Conservation (phyloP, 2,797 vertebrate genomes). For the Sebastes minor region DNA sequence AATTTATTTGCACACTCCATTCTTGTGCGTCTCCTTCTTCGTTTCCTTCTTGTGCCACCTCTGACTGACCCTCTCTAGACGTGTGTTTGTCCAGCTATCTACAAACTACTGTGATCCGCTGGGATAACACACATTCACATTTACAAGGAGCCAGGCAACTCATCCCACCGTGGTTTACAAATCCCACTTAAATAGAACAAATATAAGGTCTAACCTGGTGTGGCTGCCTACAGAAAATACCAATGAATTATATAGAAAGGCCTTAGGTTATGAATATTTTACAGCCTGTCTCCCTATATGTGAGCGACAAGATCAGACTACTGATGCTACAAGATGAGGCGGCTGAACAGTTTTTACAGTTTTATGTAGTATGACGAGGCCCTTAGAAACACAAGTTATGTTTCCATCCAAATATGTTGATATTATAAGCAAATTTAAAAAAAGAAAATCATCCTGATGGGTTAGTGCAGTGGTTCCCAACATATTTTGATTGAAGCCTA, state of each 20-base stretch:
- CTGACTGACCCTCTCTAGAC: slow-evolving; percentile 39
- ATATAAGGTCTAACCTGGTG: slow-evolving; percentile 18
- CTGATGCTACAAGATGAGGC: neutral
- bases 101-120: slow-evolving; percentile 23
- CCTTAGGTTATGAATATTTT: slow-evolving; percentile 27
- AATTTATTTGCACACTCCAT: slow-evolving; percentile 48
- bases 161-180: slow-evolving; percentile 16
- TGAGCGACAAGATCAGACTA: neutral
- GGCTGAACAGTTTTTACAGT: neutral
- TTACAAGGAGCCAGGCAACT: neutral
- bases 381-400: neutral
- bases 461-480: neutral
- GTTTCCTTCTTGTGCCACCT: slow-evolving; percentile 44
- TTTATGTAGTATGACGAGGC: neutral
- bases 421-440: neutral
- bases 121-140: slow-evolving; percentile 23
- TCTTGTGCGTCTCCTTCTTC: slow-evolving; percentile 4
- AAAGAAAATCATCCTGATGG: neutral
- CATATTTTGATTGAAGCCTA: too few relatives aligned
- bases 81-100: slow-evolving; percentile 48
- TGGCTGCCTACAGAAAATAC: slow-evolving; percentile 14
- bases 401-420: neutral
- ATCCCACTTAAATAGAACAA: slow-evolving; percentile 45
- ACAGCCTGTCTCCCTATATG: slow-evolving; percentile 4
- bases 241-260: slow-evolving; percentile 12